phyloP scores from a whole-genome alignment of 2,113 vertebrate species.

The Numida meleagris region DNA sequence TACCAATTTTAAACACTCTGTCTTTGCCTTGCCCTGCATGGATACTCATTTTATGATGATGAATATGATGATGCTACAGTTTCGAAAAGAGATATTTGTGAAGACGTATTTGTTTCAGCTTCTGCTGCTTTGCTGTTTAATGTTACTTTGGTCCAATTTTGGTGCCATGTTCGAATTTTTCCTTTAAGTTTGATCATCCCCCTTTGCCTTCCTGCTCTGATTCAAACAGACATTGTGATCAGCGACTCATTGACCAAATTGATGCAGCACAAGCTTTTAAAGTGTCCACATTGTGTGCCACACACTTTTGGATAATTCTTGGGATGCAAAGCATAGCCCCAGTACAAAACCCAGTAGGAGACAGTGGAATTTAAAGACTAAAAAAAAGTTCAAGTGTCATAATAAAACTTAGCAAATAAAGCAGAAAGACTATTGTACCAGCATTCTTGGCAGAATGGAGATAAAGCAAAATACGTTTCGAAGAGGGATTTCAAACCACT shows the following conservation, averaged over 20 bases:
- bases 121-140: neutral
- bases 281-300: rapidly evolving
- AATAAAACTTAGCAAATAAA: neutral
- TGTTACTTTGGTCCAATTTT: neutral
- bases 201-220: neutral
- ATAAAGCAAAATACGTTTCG: neutral
- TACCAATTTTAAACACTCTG: neutral
- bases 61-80: neutral
- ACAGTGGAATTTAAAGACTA: neutral
- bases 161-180: neutral
- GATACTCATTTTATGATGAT: neutral
- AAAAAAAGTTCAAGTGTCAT: neutral
- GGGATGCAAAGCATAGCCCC: neutral
- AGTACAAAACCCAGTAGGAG: neutral
- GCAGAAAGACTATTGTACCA: neutral
- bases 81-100: neutral
- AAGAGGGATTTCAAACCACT: neutral
- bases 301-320: neutral
- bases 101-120: neutral
- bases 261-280: neutral
- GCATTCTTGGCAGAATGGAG: neutral
- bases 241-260: neutral
- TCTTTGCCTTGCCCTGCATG: neutral
- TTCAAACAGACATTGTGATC: neutral
- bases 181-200: neutral